These are phyloP conservation scores for Tyria jacobaeae DNA, from an alignment of 2,888 invertebrate species.

Conservation along the genomic window DNA sequence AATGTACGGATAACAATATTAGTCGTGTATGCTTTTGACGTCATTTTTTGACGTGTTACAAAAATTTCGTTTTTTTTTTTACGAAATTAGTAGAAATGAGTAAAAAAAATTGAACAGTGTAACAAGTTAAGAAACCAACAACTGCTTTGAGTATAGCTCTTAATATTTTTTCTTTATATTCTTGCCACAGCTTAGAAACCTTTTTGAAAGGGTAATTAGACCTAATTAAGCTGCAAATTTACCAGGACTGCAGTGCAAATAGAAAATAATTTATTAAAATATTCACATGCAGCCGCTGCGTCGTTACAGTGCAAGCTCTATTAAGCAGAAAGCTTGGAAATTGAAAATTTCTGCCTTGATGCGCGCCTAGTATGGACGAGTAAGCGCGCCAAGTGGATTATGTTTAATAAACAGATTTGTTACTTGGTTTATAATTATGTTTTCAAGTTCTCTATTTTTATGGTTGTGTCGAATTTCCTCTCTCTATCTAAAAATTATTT, in stretches of 20 bases:
- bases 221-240: conserved; percentile 55
- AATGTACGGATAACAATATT: too few species aligned
- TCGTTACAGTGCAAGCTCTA: conserved; percentile 51
- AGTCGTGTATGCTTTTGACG: too few species aligned
- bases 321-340: conserved; percentile 59
- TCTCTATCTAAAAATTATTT: too few species aligned
- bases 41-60: too few species aligned
- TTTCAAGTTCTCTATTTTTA: neutral
- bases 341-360: conserved; percentile 55
- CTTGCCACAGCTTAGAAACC: conserved; percentile 26
- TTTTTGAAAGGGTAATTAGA: conserved; percentile 46
- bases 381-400: conserved; percentile 57
- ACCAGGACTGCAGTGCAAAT: conserved; percentile 46
- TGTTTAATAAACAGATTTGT: conserved; percentile 53
- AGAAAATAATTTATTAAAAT: conserved; percentile 66
- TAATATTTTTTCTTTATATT: neutral
- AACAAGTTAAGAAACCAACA: too few species aligned
- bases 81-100: too few species aligned
- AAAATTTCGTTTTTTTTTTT: too few species aligned
- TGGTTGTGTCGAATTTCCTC: neutral
- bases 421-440: conserved; percentile 30
- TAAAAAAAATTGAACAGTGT: too few species aligned
- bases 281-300: conserved; percentile 50
- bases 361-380: conserved; percentile 49
- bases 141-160: too few species aligned